Base-by-base conservation (phyloP, 2,113 vertebrate genomes). In the Epinephelus lanceolatus region DNA sequence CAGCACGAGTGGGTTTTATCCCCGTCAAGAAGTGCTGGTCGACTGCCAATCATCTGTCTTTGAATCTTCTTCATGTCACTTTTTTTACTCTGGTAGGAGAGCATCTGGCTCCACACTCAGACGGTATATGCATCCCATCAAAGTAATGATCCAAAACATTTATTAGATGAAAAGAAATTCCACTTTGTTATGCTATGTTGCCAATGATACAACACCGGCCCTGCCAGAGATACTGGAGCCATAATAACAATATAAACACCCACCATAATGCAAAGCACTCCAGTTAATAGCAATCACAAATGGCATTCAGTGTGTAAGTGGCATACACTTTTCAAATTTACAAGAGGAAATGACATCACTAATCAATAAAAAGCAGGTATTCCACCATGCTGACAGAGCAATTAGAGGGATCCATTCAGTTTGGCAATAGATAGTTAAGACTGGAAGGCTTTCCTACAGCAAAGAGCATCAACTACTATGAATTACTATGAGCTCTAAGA, bases 311-410 rank as follows among this genome's bases (percentile, higher is more conserved):
- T 21, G 51, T 51, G 19, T 66, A 51, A 69, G 67, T 21, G 25
- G 63, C 65, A 47, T 45, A 19, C n/a, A 52, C 21, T 74, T 30
- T 8, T 12, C 17, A 61, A n/a, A 71, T 79, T 76, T 51, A 72
- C 70, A 69, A 72, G 67, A 80, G 76, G 83, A 80, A 77, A 52
- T 80, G 45, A 83, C 71, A 69, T 69, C 37, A 0, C n/a, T 17
- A 60, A 74, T 88, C 83, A 0, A 81, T 77, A 33, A 25, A 53
- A 19, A 19, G 66, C 10, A 37, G 62, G 40, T 51, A 52, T 66
- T 27, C 33, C 49, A 59, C 5, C 25, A 27, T 27, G 57, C 49
- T 70, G 72, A 53, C 42, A 14, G 27, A 14, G 9, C 60, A 37
- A 17, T 57, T 15, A 10, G 18, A 66, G 68, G 30, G 30, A 59